Conservation (phyloP, 2,888 invertebrate species). For the Nebria salina region DNA sequence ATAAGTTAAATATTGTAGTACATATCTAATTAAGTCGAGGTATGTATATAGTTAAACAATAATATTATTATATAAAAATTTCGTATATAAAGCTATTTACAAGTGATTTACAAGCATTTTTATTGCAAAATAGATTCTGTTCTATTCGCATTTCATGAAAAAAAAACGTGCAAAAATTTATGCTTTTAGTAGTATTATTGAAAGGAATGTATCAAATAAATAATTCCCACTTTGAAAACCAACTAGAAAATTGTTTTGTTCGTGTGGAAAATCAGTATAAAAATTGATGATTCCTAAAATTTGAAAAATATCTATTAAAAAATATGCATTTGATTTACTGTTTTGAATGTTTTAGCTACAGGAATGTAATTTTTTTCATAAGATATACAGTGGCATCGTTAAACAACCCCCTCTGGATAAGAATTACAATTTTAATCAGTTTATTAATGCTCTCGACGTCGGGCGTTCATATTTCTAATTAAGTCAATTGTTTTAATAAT, state of each 20-base stretch:
- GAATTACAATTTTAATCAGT: too few relatives aligned
- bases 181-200: neutral
- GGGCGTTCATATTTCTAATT: too few relatives aligned
- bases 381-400: neutral
- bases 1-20: conserved; percentile 6
- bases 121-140: conserved; percentile 7
- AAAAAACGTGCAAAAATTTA: neutral
- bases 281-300: neutral
- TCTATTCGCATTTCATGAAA: neutral
- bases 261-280: neutral
- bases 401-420: neutral
- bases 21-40: conserved; percentile 4
- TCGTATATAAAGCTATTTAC: conserved; percentile 44
- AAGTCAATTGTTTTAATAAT: too few relatives aligned
- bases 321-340: neutral
- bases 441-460: too few relatives aligned
- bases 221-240: neutral
- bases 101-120: conserved; percentile 17
- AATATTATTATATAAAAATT: conserved; percentile 33
- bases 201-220: neutral
- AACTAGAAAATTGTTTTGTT: neutral
- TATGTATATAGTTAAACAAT: conserved; percentile 7
- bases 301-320: neutral
- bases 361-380: neutral
- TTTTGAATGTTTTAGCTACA: neutral